phyloP scores from a whole-genome alignment of 2,888 invertebrate species.

The Sphaeridia pumilis region DNA sequence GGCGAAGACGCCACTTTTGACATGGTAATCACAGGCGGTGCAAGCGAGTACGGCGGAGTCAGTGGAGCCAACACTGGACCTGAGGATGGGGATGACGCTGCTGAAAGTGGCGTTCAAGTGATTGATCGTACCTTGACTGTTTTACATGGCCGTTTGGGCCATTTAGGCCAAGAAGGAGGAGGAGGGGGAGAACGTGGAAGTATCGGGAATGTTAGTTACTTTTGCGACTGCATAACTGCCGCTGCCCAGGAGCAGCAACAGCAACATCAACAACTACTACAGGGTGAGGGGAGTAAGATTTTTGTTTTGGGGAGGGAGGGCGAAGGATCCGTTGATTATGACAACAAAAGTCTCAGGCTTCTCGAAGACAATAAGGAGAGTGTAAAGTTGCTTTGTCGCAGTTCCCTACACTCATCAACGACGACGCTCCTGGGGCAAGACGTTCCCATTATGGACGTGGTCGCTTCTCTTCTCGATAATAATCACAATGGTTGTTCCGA shows the following conservation, averaged over 20 bases:
- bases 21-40: not conserved
- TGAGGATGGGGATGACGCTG: no score
- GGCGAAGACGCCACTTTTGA: constrained; percentile 8
- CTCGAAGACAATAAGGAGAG: constrained; percentile 2
- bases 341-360: not conserved
- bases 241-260: constrained; percentile 11
- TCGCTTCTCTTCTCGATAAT: constrained; percentile 82
- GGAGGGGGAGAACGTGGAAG: not conserved
- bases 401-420: constrained; percentile 39
- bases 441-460: constrained; percentile 47
- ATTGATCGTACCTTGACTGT: not conserved
- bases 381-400: constrained; percentile 1
- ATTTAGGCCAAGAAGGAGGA: not conserved
- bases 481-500: constrained; percentile 27
- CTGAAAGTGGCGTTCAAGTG: not conserved
- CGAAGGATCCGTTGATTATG: not conserved
- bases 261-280: no score
- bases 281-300: constrained; percentile 10
- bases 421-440: constrained; percentile 30
- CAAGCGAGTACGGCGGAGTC: not conserved
- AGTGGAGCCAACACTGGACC: not conserved
- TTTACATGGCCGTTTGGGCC: not conserved
- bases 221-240: not conserved
- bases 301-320: not conserved
- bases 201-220: not conserved